A percentile compares a stretch with the other conserved stretches of the same genome.
phyloP scores from a whole-genome alignment of 2,113 vertebrate species.

The Hystrix cristata region DNA sequence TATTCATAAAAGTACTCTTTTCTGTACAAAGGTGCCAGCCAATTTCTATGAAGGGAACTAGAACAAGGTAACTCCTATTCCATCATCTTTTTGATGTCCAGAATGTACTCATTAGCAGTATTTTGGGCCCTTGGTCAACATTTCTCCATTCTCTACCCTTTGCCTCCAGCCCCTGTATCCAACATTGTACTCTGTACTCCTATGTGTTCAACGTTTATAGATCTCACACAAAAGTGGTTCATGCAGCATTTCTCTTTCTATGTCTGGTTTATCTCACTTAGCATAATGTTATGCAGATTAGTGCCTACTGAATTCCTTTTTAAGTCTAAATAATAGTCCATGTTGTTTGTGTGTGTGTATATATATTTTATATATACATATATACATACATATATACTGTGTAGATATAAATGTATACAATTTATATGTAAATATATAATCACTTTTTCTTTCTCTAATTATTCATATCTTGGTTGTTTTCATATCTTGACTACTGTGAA shows the following conservation, averaged over 20 bases:
- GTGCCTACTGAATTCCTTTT: not conserved
- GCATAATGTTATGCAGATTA: not conserved
- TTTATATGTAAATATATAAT: not conserved
- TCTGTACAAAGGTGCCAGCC: no score
- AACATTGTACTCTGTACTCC: not conserved
- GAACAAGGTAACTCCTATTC: no score
- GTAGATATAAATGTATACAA: not conserved
- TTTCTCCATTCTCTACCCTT: not conserved
- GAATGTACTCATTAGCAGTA: no score
- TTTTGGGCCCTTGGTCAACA: not conserved
- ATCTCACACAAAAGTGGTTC: not conserved
- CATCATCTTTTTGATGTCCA: no score
- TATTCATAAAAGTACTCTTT: not conserved
- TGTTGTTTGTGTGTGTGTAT: not conserved
- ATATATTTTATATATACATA: not conserved
- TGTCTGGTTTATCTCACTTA: not conserved
- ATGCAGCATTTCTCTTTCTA: not conserved
- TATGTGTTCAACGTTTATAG: not conserved
- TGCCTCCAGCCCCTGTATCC: not conserved
- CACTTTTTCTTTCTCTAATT: not conserved
- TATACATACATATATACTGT: not conserved
- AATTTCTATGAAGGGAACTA: no score
- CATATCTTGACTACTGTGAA: not conserved
- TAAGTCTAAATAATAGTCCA: not conserved
- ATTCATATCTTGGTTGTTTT: not conserved